Conservation (phyloP, 2,888 invertebrate genomes). For the Smittia sp. region DNA sequence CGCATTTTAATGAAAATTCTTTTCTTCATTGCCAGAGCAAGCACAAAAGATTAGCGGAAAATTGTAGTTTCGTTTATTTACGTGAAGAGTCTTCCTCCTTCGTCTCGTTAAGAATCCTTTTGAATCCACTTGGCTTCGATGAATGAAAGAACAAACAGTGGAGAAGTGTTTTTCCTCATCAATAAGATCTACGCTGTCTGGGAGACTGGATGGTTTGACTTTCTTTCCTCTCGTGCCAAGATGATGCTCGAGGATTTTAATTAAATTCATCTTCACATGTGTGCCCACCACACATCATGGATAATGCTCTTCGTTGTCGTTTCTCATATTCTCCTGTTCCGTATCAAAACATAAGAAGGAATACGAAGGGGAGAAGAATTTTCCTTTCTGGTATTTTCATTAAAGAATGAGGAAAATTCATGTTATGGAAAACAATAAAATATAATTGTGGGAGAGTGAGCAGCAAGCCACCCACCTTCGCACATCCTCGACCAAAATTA, state of each 20-base stretch:
- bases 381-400: constrained; percentile 32
- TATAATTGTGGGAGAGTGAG: neutral
- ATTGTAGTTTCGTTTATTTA: constrained; percentile 17
- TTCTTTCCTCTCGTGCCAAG: neutral
- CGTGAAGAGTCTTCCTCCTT: neutral
- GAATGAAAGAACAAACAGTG: neutral
- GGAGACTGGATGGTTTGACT: neutral
- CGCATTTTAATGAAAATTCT: constrained; percentile 21
- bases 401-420: constrained; percentile 13
- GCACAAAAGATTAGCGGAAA: constrained; percentile 30
- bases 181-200: no score
- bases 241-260: constrained; percentile 31
- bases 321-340: neutral
- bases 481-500: neutral
- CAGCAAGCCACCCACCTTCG: neutral
- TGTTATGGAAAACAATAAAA: constrained; percentile 8
- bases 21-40: neutral
- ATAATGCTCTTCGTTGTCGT: neutral
- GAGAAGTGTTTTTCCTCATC: neutral
- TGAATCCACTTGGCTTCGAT: neutral
- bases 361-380: neutral
- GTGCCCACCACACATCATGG: constrained; percentile 24
- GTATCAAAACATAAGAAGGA: no score
- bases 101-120: neutral
- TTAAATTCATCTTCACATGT: constrained; percentile 38